These are phyloP conservation scores for Hemitrygon akajei DNA, from an alignment of 2,797 vertebrate species.

Conservation along the genomic window DNA sequence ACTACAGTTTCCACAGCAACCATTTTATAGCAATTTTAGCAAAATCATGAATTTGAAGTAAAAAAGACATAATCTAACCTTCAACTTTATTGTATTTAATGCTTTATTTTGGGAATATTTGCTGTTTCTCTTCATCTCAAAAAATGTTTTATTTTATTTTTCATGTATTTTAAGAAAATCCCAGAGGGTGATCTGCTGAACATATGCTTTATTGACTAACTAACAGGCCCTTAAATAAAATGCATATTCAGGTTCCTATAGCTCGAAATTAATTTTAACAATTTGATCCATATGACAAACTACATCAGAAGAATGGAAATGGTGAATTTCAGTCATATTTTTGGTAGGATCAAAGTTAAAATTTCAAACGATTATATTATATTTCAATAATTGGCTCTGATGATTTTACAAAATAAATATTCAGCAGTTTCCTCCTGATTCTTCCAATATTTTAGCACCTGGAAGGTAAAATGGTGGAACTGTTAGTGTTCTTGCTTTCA, in stretches of 20 bases:
- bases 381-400: background rate
- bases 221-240: background rate
- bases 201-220: background rate
- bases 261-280: background rate
- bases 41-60: background rate
- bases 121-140: background rate
- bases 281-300: background rate
- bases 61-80: background rate
- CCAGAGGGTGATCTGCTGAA: background rate
- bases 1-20: slow-evolving; percentile 33
- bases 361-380: background rate
- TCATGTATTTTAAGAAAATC: background rate
- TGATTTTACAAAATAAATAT: background rate
- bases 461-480: too few species aligned
- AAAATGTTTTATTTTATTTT: background rate
- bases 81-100: background rate
- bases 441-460: too few species aligned
- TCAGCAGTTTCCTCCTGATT: too few species aligned
- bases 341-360: background rate
- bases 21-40: slow-evolving; percentile 26
- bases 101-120: background rate
- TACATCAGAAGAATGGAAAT: background rate
- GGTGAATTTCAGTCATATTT: background rate
- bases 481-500: too few species aligned
- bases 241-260: background rate